Evolutionary conservation across 1,140 invertebrate species (phyloP).

Genomic region (Akabosia matsudoensis): DNA sequence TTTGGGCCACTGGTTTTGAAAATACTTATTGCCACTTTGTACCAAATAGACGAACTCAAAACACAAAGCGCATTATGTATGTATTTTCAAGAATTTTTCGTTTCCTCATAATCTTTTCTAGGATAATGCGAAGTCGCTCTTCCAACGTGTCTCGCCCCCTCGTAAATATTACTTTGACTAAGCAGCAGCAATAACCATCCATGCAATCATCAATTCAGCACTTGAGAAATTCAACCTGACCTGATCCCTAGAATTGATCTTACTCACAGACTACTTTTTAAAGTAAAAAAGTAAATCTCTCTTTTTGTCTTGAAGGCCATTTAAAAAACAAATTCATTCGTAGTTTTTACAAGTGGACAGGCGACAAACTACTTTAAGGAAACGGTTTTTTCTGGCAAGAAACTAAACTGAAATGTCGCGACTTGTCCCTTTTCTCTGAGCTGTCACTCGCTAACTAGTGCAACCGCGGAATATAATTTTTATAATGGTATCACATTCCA

Average conservation of each 20-base stretch:
- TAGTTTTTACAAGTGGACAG: background rate
- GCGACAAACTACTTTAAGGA: background rate
- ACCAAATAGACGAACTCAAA: background rate
- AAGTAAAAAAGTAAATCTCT: background rate
- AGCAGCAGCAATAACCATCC: background rate
- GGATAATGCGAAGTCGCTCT: slow-evolving; percentile 3
- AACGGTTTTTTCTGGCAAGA: too few relatives aligned
- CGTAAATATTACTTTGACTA: slow-evolving; percentile 15
- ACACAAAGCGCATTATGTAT: background rate
- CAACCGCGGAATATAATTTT: background rate
- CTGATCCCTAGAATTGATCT: background rate
- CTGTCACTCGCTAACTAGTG: background rate
- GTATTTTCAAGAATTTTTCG: background rate
- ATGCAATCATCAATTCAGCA: background rate
- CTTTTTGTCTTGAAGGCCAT: background rate
- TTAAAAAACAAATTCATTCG: background rate
- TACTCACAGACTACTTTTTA: background rate
- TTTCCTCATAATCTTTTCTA: background rate
- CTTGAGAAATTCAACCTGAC: background rate
- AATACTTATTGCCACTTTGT: slow-evolving; percentile 16
- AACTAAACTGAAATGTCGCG: too few relatives aligned
- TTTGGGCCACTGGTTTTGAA: slow-evolving; percentile 40
- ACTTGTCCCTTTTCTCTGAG: background rate
- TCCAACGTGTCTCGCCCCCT: slow-evolving; percentile 13
- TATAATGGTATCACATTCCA: background rate